These are phyloP conservation scores for Archegozetes longisetosus DNA, from an alignment of 1,140 invertebrate species.

Conservation along the genomic window DNA sequence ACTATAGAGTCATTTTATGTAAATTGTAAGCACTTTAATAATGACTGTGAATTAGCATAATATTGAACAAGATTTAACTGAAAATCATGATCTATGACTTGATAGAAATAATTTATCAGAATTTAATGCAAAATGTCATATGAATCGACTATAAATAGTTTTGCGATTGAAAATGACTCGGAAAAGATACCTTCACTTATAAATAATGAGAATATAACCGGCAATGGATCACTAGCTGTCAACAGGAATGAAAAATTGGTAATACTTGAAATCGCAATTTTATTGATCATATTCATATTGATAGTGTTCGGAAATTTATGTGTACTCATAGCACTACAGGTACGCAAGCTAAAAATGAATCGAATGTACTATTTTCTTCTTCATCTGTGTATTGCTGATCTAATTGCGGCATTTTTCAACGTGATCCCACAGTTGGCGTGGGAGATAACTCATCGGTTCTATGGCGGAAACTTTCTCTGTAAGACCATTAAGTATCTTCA, in stretches of 20 bases:
- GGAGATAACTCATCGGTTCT: conserved; percentile 46
- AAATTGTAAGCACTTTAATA: too few species aligned
- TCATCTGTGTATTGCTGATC: conserved; percentile 50
- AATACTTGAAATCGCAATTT: neutral
- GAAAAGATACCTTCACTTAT: too few species aligned
- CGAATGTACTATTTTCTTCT: conserved; percentile 58
- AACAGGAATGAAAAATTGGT: neutral
- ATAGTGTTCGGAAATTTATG: neutral
- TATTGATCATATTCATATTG: neutral
- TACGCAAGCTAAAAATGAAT: conserved; percentile 36
- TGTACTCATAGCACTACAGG: conserved; percentile 4
- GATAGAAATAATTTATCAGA: too few species aligned
- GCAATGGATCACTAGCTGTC: neutral
- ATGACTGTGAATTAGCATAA: too few species aligned
- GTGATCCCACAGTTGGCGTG: conserved; percentile 53
- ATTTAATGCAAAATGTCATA: too few species aligned
- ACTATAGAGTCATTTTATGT: too few species aligned
- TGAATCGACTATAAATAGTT: too few species aligned
- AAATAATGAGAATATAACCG: neutral
- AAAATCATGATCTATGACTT: too few species aligned
- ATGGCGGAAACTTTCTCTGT: conserved; percentile 45
- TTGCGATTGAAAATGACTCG: too few species aligned
- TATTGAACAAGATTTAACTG: too few species aligned
- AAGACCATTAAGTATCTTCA: conserved; percentile 50
- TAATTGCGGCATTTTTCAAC: conserved; percentile 50